Evolutionary conservation across 1,140 invertebrate genomes (phyloP), one percentile per base, ranked within the genome.

Genomic region (Plutomurus gul): DNA sequence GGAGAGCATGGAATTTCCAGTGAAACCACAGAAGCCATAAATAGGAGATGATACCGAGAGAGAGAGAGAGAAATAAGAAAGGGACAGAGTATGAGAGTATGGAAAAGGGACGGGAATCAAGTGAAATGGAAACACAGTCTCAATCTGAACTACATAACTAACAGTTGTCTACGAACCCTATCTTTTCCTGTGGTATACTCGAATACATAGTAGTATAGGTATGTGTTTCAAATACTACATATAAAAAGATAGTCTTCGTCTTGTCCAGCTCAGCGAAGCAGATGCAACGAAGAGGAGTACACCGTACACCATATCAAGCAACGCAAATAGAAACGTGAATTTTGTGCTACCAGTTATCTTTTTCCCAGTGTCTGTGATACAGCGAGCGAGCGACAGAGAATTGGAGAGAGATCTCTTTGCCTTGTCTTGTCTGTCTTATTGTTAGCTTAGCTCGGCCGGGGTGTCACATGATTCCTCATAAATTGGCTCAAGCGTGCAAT

Each of bases 41-140:
- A 72, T 72, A 72, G 36, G 37, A 72, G 70, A 72, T 72, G 70
- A 72, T 72, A 27, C 70, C 36, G 40, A 72, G 39, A 72, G 70
- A n/a, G n/a, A n/a, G n/a, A n/a, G n/a, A n/a, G n/a, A n/a, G 37
- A 72, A 72, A 72, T 72, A 46, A 72, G 70, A 56, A 43, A 75
- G 49, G 13, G 73, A 43, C n/a, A n/a, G n/a, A n/a, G n/a, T n/a
- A n/a, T n/a, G n/a, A n/a, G n/a, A n/a, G n/a, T n/a, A 39, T 75
- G 30, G 30, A 47, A 75, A 47, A 47, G 40, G 47, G 22, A 49
- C 20, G 73, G 43, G 30, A 75, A 75, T 75, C 73, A 51, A 72
- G 70, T 72, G 70, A 46, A 72, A 72, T 72, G 70, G 70, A 46
- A 65, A 65, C 13, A 65, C 22, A 22, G 3, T 51, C 47, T 47